A percentile compares a stretch with the other conserved stretches of the same genome.
Evolutionary conservation across 2,113 vertebrate species (phyloP).

Genomic region (Melanocharis versteri): DNA sequence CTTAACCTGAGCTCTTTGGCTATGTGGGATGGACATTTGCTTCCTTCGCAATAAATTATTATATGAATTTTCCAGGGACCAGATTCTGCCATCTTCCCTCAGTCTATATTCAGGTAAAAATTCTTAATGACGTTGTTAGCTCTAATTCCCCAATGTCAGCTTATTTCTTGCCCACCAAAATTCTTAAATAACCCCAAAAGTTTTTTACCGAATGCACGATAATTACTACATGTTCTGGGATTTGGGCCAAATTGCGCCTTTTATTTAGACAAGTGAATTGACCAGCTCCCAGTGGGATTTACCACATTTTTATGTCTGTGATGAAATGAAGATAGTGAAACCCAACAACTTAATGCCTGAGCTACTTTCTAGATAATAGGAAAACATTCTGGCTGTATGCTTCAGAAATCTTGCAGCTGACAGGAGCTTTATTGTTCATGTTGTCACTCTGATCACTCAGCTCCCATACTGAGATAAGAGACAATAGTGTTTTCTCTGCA

Average conservation of each 20-base stretch:
- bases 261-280: not conserved
- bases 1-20: not conserved
- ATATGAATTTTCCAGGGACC: not conserved
- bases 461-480: not conserved
- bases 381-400: not conserved
- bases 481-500: not conserved
- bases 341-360: not conserved
- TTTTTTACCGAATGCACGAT: not conserved
- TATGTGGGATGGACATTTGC: accelerated
- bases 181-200: not conserved
- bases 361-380: not conserved
- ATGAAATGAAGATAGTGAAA: not conserved
- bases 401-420: not conserved
- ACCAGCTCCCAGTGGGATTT: not conserved
- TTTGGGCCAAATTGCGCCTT: not conserved
- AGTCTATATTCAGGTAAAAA: not conserved
- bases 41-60: not conserved
- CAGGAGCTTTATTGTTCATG: not conserved
- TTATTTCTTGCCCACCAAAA: not conserved
- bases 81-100: not conserved
- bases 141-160: not conserved
- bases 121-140: not conserved
- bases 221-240: not conserved
- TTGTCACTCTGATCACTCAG: not conserved
- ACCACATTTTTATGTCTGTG: not conserved